Conservation (phyloP, 1,140 invertebrate species). For the Anastatus disparis region DNA sequence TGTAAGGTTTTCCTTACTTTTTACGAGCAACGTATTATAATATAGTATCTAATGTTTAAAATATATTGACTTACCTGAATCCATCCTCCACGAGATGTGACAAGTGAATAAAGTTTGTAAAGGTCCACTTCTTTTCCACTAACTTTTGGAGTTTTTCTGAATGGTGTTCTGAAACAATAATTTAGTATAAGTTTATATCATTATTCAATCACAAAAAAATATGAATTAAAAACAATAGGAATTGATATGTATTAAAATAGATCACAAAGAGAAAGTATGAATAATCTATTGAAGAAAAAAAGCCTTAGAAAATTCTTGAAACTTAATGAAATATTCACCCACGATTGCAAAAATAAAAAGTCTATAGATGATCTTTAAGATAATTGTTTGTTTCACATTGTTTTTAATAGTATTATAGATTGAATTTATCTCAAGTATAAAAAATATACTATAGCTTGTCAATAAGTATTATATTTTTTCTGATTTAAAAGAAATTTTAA, state of each 20-base stretch:
- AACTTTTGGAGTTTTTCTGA: slow-evolving; percentile 81
- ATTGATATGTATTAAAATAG: background rate
- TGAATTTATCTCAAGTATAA: background rate
- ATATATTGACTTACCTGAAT: slow-evolving; percentile 78
- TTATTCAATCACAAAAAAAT: slow-evolving; percentile 15
- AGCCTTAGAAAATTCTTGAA: background rate
- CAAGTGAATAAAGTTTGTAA: slow-evolving; percentile 88
- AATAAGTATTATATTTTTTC: too few relatives aligned
- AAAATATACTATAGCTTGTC: too few relatives aligned
- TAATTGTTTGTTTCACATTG: slow-evolving; percentile 2
- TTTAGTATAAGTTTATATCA: too few relatives aligned
- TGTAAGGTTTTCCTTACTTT: background rate
- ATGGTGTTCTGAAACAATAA: slow-evolving; percentile 76
- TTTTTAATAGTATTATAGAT: background rate
- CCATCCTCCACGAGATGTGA: slow-evolving; percentile 91
- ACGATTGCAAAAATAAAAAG: background rate
- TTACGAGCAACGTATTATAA: background rate
- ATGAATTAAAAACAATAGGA: background rate
- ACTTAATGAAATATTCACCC: slow-evolving; percentile 1
- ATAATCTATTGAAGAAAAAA: background rate
- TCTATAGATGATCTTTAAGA: slow-evolving; percentile 25
- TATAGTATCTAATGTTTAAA: background rate
- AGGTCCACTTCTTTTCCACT: slow-evolving; percentile 91
- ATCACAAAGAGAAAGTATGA: background rate
- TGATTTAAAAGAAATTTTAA: too few relatives aligned